A percentile compares a stretch with the other conserved stretches of the same genome.
Evolutionary conservation across 2,797 vertebrate genomes (phyloP).

Genomic region (Miichthys miiuy): DNA sequence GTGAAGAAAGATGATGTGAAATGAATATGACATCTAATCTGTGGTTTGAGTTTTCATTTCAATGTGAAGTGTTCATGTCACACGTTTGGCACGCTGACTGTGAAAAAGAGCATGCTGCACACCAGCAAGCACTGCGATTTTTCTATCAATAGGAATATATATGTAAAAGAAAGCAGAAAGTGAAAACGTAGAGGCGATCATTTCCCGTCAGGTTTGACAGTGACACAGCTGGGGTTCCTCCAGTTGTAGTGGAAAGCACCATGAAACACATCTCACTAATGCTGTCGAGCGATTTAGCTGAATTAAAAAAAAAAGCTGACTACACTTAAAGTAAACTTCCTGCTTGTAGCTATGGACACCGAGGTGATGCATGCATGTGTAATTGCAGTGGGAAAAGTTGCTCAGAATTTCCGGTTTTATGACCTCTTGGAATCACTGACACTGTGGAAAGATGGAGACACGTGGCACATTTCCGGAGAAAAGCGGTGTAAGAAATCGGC

Average conservation of each 20-base stretch:
- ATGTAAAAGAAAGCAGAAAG: neutral
- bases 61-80: neutral
- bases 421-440: neutral
- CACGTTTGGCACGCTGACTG: neutral
- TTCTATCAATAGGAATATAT: neutral
- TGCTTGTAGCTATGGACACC: neutral
- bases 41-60: slow-evolving; percentile 56
- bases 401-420: neutral
- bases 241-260: slow-evolving; percentile 40
- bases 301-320: neutral
- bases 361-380: neutral
- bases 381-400: neutral
- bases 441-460: neutral
- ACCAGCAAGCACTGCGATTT: neutral
- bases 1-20: slow-evolving; percentile 39
- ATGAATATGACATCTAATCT: slow-evolving; percentile 52
- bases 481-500: neutral
- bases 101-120: neutral
- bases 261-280: neutral
- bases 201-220: slow-evolving; percentile 27
- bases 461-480: neutral
- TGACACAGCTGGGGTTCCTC: slow-evolving; percentile 10
- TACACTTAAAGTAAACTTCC: neutral
- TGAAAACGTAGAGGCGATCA: slow-evolving; percentile 1
- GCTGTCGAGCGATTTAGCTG: neutral